These are phyloP conservation scores for Bolinopsis microptera DNA, from an alignment of 37 sponge, comb jelly and placozoan genomes.

Conservation along the genomic window DNA sequence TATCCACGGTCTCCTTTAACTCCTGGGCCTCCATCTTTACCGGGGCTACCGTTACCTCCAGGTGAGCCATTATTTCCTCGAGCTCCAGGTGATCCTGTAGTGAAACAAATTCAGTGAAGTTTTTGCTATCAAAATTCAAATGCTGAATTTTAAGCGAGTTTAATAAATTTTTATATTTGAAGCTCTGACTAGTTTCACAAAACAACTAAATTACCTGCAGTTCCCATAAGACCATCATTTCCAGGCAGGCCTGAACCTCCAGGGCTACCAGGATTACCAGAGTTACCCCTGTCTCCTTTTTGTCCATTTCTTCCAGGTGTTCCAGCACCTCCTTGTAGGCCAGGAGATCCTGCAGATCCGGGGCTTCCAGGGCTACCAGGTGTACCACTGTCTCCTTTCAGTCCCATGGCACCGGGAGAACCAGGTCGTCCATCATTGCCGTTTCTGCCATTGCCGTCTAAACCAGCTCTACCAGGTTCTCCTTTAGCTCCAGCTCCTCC, in stretches of 20 bases:
- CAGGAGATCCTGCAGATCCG: constrained; percentile 47
- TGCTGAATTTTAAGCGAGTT: neutral
- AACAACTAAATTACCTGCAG: neutral
- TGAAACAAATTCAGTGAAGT: neutral
- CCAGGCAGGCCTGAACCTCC: neutral
- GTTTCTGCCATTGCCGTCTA: constrained; percentile 1
- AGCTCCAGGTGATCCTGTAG: constrained; percentile 56
- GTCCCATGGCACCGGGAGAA: constrained; percentile 53
- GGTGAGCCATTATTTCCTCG: constrained; percentile 66
- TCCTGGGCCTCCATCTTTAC: constrained; percentile 60
- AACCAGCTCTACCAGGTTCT: neutral
- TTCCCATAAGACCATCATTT: constrained; percentile 14
- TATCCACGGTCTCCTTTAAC: constrained; percentile 54
- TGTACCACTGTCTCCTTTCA: neutral
- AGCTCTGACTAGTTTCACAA: too few relatives aligned
- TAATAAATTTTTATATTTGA: too few relatives aligned
- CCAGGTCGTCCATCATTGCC: constrained; percentile 64
- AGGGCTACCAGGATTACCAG: constrained; percentile 32
- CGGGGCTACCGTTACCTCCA: constrained; percentile 65
- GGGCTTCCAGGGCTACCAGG: constrained; percentile 51
- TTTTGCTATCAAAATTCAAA: neutral
- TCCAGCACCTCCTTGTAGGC: neutral
- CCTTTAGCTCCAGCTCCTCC: constrained; percentile 15
- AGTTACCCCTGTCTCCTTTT: constrained; percentile 69
- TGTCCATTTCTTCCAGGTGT: constrained; percentile 15